Base-by-base conservation (phyloP, 2,113 vertebrate species). In the Phylloscopus trochiloides region DNA sequence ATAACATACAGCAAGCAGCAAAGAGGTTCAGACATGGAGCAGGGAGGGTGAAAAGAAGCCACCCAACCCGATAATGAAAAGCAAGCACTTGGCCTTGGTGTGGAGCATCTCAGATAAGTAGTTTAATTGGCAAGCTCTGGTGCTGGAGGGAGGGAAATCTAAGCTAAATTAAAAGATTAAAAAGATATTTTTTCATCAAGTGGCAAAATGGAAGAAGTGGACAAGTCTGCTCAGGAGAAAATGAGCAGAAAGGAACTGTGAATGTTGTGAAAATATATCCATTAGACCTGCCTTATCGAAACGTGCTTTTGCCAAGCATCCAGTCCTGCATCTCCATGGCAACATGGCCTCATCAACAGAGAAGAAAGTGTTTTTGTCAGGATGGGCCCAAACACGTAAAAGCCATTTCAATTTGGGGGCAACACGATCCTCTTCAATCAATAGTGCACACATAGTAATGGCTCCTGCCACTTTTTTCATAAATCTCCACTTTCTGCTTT, bases 121-220 rank as follows among this genome's bases (percentile, higher is more conserved):
- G 90, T 95, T 96, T 97, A 97, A 97, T 97, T 97, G 95, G 93
- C 93, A 96, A 81, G 58, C 36, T 61, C 58, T 94, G 48, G 86
- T 93, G 82, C 92, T 83, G 75, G 82, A 96, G 79, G 91, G 88
- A 95, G 89, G 95, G 89, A 94, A 96, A 97, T 97, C 94, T 94
- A 93, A 96, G 89, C 89, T 96, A 97, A 97, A 97, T 97, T 96
- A 97, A 97, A 97, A 97, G 96, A 97, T 95, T 97, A 94, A 92
- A 96, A 95, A 94, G 94, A 97, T 96, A 96, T 95, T 96, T 96
- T 96, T 96, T 94, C 94, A 96, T 96, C 94, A 88, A 97, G 93
- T 94, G 89, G 75, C 48, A 96, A 97, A 97, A 97, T 97, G 93
- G 96, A 97, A 97, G 96, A 80, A 96, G 95, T 95, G 95, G 95